These are phyloP conservation scores for Ceratosolen solmsi DNA, from an alignment of 1,140 invertebrate species.

Conservation along the genomic window DNA sequence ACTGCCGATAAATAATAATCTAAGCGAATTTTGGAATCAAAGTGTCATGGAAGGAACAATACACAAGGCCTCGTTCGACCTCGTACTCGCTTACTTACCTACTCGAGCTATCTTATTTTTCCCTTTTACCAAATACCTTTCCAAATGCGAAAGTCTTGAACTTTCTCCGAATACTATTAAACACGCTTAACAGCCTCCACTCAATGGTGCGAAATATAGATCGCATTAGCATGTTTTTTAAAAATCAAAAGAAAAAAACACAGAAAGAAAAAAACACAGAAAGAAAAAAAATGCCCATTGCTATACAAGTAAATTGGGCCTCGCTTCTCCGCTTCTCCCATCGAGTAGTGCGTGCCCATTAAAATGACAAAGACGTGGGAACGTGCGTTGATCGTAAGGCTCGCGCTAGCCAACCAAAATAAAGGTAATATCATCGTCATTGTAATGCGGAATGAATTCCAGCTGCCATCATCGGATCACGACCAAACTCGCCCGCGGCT, in stretches of 20 bases:
- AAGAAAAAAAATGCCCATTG: not conserved
- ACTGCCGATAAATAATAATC: too few relatives aligned
- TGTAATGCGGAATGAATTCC: too few relatives aligned
- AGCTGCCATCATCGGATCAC: too few relatives aligned
- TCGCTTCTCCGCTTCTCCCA: not conserved
- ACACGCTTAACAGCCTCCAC: not conserved
- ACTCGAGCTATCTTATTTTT: not conserved
- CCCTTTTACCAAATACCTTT: not conserved
- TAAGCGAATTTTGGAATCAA: too few relatives aligned
- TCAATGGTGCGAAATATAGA: not conserved
- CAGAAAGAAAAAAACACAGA: not conserved
- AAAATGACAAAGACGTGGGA: not conserved
- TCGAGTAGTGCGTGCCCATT: not conserved
- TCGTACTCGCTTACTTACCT: too few relatives aligned
- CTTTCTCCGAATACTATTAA: slow-evolving; percentile 6
- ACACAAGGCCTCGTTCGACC: not conserved
- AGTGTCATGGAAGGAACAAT: too few relatives aligned
- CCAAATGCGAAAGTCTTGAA: not conserved
- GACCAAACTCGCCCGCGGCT: too few relatives aligned
- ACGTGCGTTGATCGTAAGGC: too few relatives aligned
- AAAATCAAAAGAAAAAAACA: too few relatives aligned
- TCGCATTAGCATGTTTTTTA: not conserved
- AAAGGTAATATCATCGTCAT: too few relatives aligned
- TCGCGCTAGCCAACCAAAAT: too few relatives aligned
- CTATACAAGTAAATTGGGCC: too few relatives aligned